Percentiles rank a stretch among this genome's conserved stretches.
Conservation (phyloP, 2,888 invertebrate species). For the Acanthosepion esculentum region DNA sequence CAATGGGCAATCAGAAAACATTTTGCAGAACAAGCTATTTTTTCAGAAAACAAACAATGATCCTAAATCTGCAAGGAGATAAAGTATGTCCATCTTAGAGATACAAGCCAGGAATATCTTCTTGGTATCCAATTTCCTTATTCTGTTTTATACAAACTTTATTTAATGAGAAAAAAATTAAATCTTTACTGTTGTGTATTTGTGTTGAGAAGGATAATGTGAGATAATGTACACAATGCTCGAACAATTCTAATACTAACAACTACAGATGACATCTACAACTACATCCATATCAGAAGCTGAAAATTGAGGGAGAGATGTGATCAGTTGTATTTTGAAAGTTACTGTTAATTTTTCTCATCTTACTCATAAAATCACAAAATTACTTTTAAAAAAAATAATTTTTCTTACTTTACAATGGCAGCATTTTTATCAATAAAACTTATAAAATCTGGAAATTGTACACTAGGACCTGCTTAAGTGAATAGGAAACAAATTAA, state of each 20-base stretch:
- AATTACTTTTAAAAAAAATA: not conserved
- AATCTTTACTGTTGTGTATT: constrained; percentile 15
- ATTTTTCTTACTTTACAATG: not conserved
- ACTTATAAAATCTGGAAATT: not conserved
- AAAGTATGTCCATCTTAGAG: not conserved
- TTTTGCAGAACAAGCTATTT: too few relatives aligned
- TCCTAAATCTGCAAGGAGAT: not conserved
- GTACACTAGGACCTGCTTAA: not conserved
- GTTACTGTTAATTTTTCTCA: not conserved
- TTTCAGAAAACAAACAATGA: not conserved
- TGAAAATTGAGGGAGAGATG: not conserved
- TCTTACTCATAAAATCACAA: not conserved
- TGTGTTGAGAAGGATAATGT: not conserved
- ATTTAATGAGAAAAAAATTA: not conserved
- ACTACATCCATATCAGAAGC: constrained; percentile 33
- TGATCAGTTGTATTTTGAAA: not conserved
- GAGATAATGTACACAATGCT: constrained; percentile 11
- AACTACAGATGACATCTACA: not conserved
- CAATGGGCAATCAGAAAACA: too few relatives aligned
- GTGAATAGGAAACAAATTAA: not conserved
- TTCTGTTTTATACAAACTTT: not conserved
- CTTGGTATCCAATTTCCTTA: not conserved
- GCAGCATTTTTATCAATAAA: constrained; percentile 6
- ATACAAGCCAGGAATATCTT: not conserved
- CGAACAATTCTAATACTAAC: constrained; percentile 18